Evolutionary conservation across 2,113 vertebrate genomes (phyloP).

Genomic region (Phrynocephalus versicolor): DNA sequence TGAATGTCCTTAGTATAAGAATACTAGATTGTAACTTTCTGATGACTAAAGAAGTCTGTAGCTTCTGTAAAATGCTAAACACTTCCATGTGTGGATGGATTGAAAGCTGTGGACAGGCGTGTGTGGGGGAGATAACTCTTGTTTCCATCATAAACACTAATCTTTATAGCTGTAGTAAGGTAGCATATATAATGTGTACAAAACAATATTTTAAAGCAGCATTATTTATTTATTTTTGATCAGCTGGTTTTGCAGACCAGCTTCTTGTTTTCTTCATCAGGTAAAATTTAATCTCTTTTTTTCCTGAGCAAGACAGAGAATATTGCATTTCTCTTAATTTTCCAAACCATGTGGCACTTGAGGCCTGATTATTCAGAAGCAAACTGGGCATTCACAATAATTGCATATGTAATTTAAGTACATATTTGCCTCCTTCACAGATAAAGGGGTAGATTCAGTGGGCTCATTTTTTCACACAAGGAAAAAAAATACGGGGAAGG

Average conservation of each 20-base stretch:
- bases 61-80: slow-evolving; percentile 68
- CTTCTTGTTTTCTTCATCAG: slow-evolving; percentile 47
- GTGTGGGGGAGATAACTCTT: not conserved
- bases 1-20: slow-evolving; percentile 79
- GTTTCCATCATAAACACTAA: slow-evolving; percentile 58
- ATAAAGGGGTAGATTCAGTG: not conserved
- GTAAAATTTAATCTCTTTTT: not conserved
- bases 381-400: not conserved
- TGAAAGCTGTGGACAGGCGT: not conserved
- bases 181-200: slow-evolving; percentile 40
- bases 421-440: not conserved
- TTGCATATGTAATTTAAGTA: not conserved
- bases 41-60: slow-evolving; percentile 72
- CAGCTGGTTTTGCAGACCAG: slow-evolving; percentile 25
- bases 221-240: slow-evolving; percentile 46
- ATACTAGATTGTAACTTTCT: slow-evolving; percentile 72
- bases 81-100: slow-evolving; percentile 26
- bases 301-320: not conserved
- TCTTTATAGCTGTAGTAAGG: slow-evolving; percentile 21
- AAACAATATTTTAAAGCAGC: slow-evolving; percentile 45
- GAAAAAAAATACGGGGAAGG: not conserved
- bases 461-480: not conserved
- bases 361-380: not conserved
- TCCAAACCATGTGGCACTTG: not conserved
- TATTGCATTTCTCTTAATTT: fast-evolving